These are phyloP conservation scores for Lathamus discolor DNA, from an alignment of 2,113 vertebrate genomes.

Conservation along the genomic window DNA sequence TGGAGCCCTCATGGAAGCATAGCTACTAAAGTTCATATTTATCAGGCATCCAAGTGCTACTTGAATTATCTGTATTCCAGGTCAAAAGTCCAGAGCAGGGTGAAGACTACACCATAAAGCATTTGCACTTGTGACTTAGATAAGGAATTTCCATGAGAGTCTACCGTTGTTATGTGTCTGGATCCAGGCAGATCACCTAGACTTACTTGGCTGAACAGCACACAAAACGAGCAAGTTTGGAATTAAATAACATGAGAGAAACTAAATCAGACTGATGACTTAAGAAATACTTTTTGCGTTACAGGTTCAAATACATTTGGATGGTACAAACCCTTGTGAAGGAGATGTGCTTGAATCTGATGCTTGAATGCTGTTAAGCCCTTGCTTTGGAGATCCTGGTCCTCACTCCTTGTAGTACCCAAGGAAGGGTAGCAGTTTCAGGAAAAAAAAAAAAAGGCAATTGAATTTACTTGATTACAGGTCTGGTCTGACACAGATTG, in stretches of 20 bases:
- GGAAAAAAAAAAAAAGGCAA: fast-evolving
- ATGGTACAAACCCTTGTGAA: neutral
- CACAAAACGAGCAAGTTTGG: neutral
- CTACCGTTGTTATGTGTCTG: neutral
- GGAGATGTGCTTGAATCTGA: neutral
- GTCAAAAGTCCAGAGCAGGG: neutral
- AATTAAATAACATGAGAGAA: neutral
- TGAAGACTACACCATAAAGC: neutral
- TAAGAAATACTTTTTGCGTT: neutral
- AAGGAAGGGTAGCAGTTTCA: neutral
- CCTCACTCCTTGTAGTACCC: neutral
- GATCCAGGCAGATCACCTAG: neutral
- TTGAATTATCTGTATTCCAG: neutral
- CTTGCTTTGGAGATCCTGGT: neutral
- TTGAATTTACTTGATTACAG: neutral
- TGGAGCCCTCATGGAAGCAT: fast-evolving
- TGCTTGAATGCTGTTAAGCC: neutral
- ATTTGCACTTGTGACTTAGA: neutral
- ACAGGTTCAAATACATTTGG: neutral
- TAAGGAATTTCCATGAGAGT: neutral
- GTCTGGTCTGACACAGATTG: neutral
- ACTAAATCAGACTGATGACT: neutral
- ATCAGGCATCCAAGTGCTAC: neutral
- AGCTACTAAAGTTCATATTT: neutral
- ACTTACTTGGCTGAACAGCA: neutral